phyloP scores from a whole-genome alignment of 37 sponge, comb jelly and placozoan species.

The Chondrilla cf. caribensis region DNA sequence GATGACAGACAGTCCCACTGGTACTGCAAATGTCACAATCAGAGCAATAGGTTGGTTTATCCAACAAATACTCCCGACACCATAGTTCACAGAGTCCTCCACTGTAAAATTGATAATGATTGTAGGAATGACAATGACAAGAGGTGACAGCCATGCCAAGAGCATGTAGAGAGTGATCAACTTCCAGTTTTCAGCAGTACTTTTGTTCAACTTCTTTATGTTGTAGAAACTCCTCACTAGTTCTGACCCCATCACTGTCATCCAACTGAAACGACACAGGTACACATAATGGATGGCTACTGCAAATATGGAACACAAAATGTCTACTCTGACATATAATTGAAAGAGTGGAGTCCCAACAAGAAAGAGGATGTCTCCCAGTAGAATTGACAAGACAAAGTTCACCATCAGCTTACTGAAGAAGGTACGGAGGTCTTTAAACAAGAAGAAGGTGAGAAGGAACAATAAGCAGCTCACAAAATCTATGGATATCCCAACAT shows the following conservation, averaged over 20 bases:
- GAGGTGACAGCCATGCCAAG: slow-evolving; percentile 49
- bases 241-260: slow-evolving; percentile 30
- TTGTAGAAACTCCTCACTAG: slow-evolving; percentile 7
- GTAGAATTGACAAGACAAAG: slow-evolving; percentile 22
- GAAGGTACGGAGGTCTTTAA: slow-evolving; percentile 49
- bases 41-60: slow-evolving; percentile 34
- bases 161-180: slow-evolving; percentile 10
- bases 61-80: slow-evolving; percentile 43
- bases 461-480: slow-evolving; percentile 31
- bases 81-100: slow-evolving; percentile 35
- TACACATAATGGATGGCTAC: slow-evolving; percentile 43
- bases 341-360: background rate
- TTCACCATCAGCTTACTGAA: slow-evolving; percentile 48
- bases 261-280: slow-evolving; percentile 56
- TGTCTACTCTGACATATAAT: background rate
- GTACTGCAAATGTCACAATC: slow-evolving; percentile 43
- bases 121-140: slow-evolving; percentile 9
- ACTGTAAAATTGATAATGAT: slow-evolving; percentile 41
- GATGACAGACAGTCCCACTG: slow-evolving; percentile 12
- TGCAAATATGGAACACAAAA: slow-evolving; percentile 7
- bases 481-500: slow-evolving; percentile 52
- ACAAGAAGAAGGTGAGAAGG: slow-evolving; percentile 46
- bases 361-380: slow-evolving; percentile 35
- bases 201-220: background rate
- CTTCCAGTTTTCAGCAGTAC: background rate